Percentiles rank a stretch among this genome's conserved stretches.
These are phyloP conservation scores for Girardinichthys multiradiatus DNA, from an alignment of 2,113 vertebrate genomes.

Conservation along the genomic window DNA sequence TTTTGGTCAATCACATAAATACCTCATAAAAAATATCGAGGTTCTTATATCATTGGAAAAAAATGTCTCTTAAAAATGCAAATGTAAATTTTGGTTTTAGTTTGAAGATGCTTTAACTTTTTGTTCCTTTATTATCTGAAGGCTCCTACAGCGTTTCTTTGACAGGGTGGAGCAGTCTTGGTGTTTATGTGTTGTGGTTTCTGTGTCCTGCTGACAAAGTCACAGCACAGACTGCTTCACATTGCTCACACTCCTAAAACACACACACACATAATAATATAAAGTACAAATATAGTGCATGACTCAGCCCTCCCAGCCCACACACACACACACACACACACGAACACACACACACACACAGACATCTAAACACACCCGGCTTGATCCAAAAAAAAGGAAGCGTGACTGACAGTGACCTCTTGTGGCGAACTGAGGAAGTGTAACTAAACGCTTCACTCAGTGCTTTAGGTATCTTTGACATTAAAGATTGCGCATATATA, in stretches of 20 bases:
- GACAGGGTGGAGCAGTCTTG: conserved; percentile 29
- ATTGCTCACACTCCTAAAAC: conserved; percentile 19
- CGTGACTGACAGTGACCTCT: conserved; percentile 51
- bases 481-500: too few species aligned
- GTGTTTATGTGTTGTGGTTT: conserved; percentile 51
- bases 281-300: conserved; percentile 62
- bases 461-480: not conserved
- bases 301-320: conserved; percentile 56
- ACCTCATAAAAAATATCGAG: too few species aligned
- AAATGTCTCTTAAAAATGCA: too few species aligned
- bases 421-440: conserved; percentile 55
- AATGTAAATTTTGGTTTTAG: not conserved
- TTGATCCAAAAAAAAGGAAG: conserved; percentile 33
- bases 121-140: conserved; percentile 24
- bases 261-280: conserved; percentile 21
- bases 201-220: conserved; percentile 55
- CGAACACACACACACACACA: conserved; percentile 35
- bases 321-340: conserved; percentile 42
- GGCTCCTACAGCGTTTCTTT: not conserved
- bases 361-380: conserved; percentile 8
- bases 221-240: conserved; percentile 52
- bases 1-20: too few species aligned
- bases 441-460: not conserved
- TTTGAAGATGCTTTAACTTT: conserved; percentile 1
- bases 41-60: too few species aligned